phyloP scores from a whole-genome alignment of 53 echinoderm and acorn worm species.

The Holothuria leucospilota region DNA sequence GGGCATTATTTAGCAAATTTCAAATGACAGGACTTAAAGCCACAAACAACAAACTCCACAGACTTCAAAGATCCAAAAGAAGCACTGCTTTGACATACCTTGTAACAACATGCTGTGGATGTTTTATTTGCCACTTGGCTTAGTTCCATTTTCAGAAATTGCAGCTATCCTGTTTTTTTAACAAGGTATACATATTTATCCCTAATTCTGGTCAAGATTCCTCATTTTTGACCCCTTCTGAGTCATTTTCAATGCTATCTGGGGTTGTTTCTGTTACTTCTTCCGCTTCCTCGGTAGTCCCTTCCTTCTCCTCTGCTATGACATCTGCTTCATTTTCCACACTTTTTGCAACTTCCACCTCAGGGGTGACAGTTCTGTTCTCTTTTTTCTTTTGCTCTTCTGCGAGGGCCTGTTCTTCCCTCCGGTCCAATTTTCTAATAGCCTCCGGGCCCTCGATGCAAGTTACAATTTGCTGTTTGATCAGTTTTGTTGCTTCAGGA shows the following conservation, averaged over 20 bases:
- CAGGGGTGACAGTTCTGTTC: not conserved
- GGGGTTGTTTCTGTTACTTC: slow-evolving; percentile 23
- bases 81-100: too few species aligned
- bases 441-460: slow-evolving; percentile 68
- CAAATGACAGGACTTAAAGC: too few species aligned
- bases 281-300: not conserved
- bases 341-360: not conserved
- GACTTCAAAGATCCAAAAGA: too few species aligned
- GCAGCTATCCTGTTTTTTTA: not conserved
- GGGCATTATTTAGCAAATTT: too few species aligned
- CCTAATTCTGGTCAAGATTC: not conserved
- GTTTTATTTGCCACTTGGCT: too few species aligned
- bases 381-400: not conserved
- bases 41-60: too few species aligned
- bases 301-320: slow-evolving; percentile 23
- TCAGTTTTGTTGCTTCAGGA: slow-evolving; percentile 86
- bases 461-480: slow-evolving; percentile 84
- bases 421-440: slow-evolving; percentile 22
- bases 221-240: slow-evolving; percentile 44
- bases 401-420: slow-evolving; percentile 27
- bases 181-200: too few species aligned
- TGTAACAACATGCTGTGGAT: too few species aligned
- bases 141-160: too few species aligned
- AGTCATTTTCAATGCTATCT: slow-evolving; percentile 35
- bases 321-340: not conserved